Evolutionary conservation across 2,113 vertebrate genomes (phyloP), one percentile per base, ranked within the genome.

Genomic region (Vulpes ferrilata): DNA sequence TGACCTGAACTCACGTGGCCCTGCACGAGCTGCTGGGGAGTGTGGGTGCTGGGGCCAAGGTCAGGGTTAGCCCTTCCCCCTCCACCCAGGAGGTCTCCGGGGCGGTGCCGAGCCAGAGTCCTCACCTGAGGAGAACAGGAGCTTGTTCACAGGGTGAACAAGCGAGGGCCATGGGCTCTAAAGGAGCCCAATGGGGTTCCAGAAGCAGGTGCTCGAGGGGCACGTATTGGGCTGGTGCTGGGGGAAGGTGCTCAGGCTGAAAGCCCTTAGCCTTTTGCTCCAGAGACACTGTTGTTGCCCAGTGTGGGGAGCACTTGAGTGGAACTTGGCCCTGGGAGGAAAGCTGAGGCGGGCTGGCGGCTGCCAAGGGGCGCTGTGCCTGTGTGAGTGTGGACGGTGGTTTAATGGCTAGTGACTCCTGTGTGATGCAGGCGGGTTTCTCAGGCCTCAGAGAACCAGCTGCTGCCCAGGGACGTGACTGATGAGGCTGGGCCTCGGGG

Each of bases 91-190:
- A 27, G 59, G 62, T 43, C n/a, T 35, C 6, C 0, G 32, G 12
- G 79, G 32, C 55, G 4, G 32, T 10, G 38, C 73, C 0, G 7
- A 8, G 15, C 27, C 38, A n/a, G 38, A 0, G 1, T 38, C 11
- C 48, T 55, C 22, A 64, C 23, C 23, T n/a, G 17, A 23, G 60
- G 32, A 19, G 51, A 9, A 7, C 5, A 13, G 25, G 60, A 53
- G 10, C 74, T 59, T 43, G 25, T 59, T 38, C 27, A 2, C 7
- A 2, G 43, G 20, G 53, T 23, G n/a, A n/a, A n/a, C n/a, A n/a
- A n/a, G 51, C 53, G 30, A 16, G 57, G n/a, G 12, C 12, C 55
- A 38, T 2, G 22, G 55, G 25, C 7, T 13, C 80, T 25, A 23
- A 1, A 82, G 25, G n/a, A 82, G 22, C 7, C 57, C 27, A 2